Evolutionary conservation across 1,140 invertebrate species (phyloP).

Genomic region (Telenomus remus): DNA sequence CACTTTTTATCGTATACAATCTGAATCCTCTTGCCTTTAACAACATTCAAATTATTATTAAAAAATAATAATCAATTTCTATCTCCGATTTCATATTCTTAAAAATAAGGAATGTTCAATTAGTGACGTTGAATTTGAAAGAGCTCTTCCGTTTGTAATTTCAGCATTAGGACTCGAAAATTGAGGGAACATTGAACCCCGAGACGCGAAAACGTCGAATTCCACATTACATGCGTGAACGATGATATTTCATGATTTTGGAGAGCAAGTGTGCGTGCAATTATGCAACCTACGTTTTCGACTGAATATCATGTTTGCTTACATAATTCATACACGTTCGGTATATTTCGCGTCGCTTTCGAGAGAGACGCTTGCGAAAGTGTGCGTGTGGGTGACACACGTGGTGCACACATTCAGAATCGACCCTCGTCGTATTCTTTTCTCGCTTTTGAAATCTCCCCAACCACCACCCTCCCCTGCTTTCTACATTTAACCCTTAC

Average conservation of each 20-base stretch:
- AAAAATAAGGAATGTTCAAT: too few relatives aligned
- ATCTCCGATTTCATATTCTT: too few relatives aligned
- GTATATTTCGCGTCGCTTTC: constrained; percentile 31
- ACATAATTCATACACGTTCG: constrained; percentile 53
- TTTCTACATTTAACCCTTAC: constrained; percentile 30
- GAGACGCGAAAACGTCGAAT: constrained; percentile 7
- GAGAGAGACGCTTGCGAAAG: background rate
- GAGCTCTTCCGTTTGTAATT: too few relatives aligned
- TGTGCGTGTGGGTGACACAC: constrained; percentile 47
- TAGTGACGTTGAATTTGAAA: too few relatives aligned
- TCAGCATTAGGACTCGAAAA: too few relatives aligned
- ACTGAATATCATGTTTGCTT: constrained; percentile 52
- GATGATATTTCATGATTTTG: constrained; percentile 39
- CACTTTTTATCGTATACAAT: too few relatives aligned
- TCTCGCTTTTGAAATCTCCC: constrained; percentile 50
- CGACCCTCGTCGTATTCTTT: constrained; percentile 48
- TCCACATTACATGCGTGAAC: constrained; percentile 9
- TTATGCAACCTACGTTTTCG: constrained; percentile 53
- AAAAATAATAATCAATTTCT: too few relatives aligned
- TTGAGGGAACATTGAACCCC: background rate
- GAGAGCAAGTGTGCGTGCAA: constrained; percentile 36
- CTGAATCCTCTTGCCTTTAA: too few relatives aligned
- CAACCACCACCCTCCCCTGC: constrained; percentile 12
- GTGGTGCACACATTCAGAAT: constrained; percentile 60
- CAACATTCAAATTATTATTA: too few relatives aligned